Percentiles rank a stretch among this genome's conserved stretches.
These are phyloP conservation scores for Dryococelus australis DNA, from an alignment of 2,888 invertebrate species.

Conservation along the genomic window DNA sequence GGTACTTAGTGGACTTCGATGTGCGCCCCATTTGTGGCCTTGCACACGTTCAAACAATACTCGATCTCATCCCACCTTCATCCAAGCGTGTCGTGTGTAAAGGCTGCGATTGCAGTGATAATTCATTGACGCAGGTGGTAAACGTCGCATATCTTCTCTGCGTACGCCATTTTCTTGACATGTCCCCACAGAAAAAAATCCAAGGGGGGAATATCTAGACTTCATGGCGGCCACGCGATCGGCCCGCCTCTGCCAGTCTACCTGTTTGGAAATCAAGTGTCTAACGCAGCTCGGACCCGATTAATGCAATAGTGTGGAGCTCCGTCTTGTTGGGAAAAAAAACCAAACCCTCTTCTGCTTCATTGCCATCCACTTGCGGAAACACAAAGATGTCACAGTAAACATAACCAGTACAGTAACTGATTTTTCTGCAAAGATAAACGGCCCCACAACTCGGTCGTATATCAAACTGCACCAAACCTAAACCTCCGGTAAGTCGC, in stretches of 20 bases:
- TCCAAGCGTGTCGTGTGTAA: neutral
- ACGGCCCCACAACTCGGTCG: too few relatives aligned
- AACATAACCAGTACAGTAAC: too few relatives aligned
- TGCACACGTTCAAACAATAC: slow-evolving; percentile 1
- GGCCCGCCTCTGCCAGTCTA: neutral
- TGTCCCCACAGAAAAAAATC: neutral
- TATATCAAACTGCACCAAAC: too few relatives aligned
- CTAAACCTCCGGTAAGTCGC: too few relatives aligned
- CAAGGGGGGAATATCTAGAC: neutral
- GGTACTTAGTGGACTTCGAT: neutral
- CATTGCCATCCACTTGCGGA: too few relatives aligned
- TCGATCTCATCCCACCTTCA: neutral
- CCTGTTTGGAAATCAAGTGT: neutral
- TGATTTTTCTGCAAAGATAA: too few relatives aligned
- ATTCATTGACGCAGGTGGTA: neutral
- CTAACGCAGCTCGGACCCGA: neutral
- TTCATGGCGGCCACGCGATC: neutral
- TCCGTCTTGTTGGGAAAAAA: too few relatives aligned
- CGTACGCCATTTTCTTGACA: slow-evolving; percentile 23
- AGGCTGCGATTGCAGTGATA: neutral
- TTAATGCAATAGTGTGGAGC: too few relatives aligned
- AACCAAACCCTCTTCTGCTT: too few relatives aligned
- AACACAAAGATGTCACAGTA: too few relatives aligned
- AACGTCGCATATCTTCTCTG: neutral
- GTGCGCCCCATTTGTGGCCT: slow-evolving; percentile 13